Conservation (phyloP, 2,797 vertebrate species). For the Malurus splendens region DNA sequence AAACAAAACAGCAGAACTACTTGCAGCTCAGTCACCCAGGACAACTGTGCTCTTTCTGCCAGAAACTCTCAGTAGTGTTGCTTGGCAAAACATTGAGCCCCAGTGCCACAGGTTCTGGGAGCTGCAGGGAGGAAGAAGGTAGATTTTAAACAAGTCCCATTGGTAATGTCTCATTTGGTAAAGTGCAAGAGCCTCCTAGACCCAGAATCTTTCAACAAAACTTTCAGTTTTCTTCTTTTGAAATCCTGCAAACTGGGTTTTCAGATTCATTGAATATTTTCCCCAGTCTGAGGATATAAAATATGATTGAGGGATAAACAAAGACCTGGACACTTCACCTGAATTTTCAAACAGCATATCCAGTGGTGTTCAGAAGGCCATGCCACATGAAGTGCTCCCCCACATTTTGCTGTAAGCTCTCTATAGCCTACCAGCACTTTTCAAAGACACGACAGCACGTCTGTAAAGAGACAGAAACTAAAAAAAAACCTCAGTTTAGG, state of each 20-base stretch:
- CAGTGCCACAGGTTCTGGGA: background rate
- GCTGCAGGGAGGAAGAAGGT: background rate
- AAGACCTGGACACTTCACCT: background rate
- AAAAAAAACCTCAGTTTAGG: background rate
- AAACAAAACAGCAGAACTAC: background rate
- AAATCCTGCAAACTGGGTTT: background rate
- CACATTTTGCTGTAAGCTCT: conserved; percentile 14
- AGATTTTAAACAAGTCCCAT: background rate
- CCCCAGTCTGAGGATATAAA: background rate
- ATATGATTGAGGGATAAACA: background rate
- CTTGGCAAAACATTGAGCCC: background rate
- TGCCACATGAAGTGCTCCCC: background rate
- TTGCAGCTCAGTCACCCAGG: background rate
- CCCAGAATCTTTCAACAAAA: background rate
- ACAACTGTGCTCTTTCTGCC: background rate
- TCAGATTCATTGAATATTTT: background rate
- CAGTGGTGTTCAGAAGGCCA: conserved; percentile 2
- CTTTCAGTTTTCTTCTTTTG: background rate
- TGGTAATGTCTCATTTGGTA: background rate
- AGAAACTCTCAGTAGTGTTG: background rate
- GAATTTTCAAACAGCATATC: conserved; percentile 23
- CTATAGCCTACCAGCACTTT: background rate
- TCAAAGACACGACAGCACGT: background rate
- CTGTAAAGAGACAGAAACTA: background rate
- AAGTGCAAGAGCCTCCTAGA: conserved; percentile 11